Percentiles rank a stretch among this genome's conserved stretches.
Conservation (phyloP, 2,797 vertebrate genomes). For the Trachurus trachurus region DNA sequence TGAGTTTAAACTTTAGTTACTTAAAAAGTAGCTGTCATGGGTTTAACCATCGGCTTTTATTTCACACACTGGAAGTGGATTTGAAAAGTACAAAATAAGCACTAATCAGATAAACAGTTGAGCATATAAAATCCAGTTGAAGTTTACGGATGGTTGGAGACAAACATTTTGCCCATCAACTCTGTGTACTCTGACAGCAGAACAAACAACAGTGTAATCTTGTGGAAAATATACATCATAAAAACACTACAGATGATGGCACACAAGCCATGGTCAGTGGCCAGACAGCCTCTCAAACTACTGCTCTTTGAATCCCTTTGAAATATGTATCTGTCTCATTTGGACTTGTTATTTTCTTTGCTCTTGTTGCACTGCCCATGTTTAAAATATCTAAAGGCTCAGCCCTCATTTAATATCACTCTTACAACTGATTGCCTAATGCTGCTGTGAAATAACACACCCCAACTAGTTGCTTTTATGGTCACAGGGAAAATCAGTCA, state of each 20-base stretch:
- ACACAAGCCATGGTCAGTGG: not conserved
- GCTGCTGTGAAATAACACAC: conserved; percentile 13
- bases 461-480: conserved; percentile 9
- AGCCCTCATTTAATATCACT: not conserved
- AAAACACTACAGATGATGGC: conserved; percentile 13
- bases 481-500: conserved; percentile 18
- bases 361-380: not conserved
- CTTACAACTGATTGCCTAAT: conserved; percentile 49
- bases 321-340: not conserved
- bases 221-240: conserved; percentile 27
- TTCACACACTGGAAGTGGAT: conserved; percentile 28
- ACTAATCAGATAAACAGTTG: conserved; percentile 50
- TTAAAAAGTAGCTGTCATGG: conserved; percentile 12
- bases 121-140: conserved; percentile 40
- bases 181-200: conserved; percentile 6
- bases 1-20: conserved; percentile 44
- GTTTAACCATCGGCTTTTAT: conserved; percentile 39
- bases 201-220: conserved; percentile 33
- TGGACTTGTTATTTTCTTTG: not conserved
- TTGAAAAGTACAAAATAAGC: conserved; percentile 41
- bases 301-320: conserved; percentile 3
- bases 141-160: conserved; percentile 32
- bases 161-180: conserved; percentile 2
- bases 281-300: conserved; percentile 13
- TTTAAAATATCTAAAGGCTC: not conserved